Conservation (phyloP, 2,888 invertebrate species). For the Yponomeuta evonymella region DNA sequence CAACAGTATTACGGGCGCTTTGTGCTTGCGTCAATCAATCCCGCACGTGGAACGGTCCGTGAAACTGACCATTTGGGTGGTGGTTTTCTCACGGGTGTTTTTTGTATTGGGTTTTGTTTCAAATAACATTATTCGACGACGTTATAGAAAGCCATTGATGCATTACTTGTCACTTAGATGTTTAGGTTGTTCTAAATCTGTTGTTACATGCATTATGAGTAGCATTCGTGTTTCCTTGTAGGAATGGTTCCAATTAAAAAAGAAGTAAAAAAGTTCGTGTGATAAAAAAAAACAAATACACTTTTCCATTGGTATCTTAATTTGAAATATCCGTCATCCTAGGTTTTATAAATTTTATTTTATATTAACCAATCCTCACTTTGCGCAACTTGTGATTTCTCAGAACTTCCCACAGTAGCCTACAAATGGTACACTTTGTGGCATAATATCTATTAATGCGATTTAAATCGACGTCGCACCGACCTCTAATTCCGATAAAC, state of each 20-base stretch:
- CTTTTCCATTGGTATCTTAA: no score
- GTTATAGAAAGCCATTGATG: no score
- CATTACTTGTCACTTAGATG: no score
- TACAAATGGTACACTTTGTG: slow-evolving; percentile 5
- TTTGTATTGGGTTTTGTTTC: neutral
- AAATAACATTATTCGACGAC: no score
- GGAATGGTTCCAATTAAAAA: no score
- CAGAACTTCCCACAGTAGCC: slow-evolving; percentile 11
- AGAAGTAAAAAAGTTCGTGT: no score
- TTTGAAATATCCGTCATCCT: no score
- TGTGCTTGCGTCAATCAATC: slow-evolving; percentile 19
- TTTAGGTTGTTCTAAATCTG: no score
- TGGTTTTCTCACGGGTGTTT: neutral
- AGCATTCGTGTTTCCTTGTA: no score
- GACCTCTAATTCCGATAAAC: slow-evolving; percentile 30
- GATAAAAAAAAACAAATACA: no score
- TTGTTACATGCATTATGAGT: no score
- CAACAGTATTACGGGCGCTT: slow-evolving; percentile 17
- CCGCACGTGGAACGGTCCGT: slow-evolving; percentile 6
- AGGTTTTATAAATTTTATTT: no score
- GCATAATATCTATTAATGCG: slow-evolving; percentile 40
- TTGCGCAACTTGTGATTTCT: neutral
- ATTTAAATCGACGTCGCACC: slow-evolving; percentile 46
- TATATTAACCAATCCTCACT: neutral
- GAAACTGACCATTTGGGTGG: neutral